A percentile compares a stretch with the other conserved stretches of the same genome.
Conservation (phyloP, 2,113 vertebrate genomes). For the Narcine bancroftii region DNA sequence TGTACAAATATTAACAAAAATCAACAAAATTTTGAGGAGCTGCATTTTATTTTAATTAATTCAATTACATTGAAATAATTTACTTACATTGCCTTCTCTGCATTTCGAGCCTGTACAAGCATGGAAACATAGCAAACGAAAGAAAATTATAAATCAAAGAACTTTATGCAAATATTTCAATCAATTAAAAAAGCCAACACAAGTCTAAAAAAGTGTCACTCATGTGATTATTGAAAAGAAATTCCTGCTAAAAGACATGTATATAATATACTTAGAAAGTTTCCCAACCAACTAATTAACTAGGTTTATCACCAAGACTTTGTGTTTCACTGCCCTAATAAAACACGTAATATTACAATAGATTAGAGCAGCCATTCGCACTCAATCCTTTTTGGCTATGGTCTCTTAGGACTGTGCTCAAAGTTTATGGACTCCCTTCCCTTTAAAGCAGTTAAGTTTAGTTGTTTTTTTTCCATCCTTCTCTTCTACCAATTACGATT, state of each 20-base stretch:
- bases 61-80: neutral
- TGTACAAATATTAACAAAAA: neutral
- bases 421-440: no score
- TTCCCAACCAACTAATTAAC: neutral
- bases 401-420: no score
- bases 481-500: no score
- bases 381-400: no score
- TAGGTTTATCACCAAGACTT: neutral
- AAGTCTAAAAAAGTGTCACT: neutral
- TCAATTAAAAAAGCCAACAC: neutral
- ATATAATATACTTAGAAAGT: neutral
- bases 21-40: no score
- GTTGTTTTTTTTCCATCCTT: no score
- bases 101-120: slow-evolving; percentile 74
- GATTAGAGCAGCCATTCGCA: no score
- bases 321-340: neutral
- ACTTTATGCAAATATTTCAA: neutral
- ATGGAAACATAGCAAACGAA: slow-evolving; percentile 18
- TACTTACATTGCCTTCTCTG: slow-evolving; percentile 92
- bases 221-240: neutral
- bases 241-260: no score
- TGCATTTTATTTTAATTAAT: neutral
- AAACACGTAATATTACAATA: neutral
- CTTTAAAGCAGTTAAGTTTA: no score
- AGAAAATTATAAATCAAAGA: neutral